Evolutionary conservation across 2,113 vertebrate genomes (phyloP), one percentile per base, ranked within the genome.

Genomic region (Hippopotamus amphibius): DNA sequence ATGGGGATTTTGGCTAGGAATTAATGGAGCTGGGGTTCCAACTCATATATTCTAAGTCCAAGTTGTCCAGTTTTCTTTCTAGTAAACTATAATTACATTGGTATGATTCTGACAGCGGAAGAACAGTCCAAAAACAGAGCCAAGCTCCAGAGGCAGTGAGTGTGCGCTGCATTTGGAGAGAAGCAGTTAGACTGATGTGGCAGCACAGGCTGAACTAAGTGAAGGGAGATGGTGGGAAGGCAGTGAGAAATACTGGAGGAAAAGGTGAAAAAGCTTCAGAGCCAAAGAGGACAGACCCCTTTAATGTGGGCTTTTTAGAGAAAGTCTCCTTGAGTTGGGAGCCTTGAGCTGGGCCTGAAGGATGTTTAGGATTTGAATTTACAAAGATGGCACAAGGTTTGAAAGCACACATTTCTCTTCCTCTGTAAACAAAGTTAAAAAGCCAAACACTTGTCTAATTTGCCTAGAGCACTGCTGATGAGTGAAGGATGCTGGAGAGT

Each of bases 251-350:
- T 79, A 30, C 12, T 37, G 50, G 68, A n/a, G 13, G 2, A 12
- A 37, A 48, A 68, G 14, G 21, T 50, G 28, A 48, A 66, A 43
- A 33, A 12, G 28, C 8, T 43, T 53, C n/a, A 33, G 28, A 72
- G 28, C 33, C 37, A 26, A 61, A 88, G 4, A 82, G 17, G 43
- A 76, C 43, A 55, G 41, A 53, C 80, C n/a, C 61, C 63, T 84
- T 57, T 93, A 68, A 82, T 59, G 17, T 92, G 28, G 63, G 22
- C 21, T 96, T 96, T 93, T 84, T 57, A 81, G 46, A 89, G 96
- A 88, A 92, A 77, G 48, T 50, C 16, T 81, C 65, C 6, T 30
- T 57, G 83, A 53, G n/a, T 68, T 92, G 50, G 71, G 24, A 93
- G 15, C 22, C 83, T 89, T 85, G 77, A 80, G 28, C 30, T 93